phyloP scores from a whole-genome alignment of 2,888 invertebrate genomes.

The Venusia cambrica region DNA sequence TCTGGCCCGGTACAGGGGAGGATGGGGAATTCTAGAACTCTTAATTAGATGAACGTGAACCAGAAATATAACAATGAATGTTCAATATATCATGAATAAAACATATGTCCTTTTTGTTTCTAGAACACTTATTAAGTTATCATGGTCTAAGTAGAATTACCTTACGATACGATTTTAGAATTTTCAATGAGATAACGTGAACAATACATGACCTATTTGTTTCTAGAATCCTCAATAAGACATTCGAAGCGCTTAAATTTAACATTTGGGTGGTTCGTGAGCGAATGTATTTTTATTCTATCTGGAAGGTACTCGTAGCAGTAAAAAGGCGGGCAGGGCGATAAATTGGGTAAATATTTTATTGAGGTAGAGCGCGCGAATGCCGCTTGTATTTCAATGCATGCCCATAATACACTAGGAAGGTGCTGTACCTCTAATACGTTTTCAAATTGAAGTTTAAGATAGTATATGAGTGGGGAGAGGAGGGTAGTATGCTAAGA shows the following conservation, averaged over 20 bases:
- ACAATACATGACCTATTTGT: conserved; percentile 4
- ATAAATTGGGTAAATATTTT: conserved; percentile 44
- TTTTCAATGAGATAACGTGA: neutral
- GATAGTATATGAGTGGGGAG: too few relatives aligned
- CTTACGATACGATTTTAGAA: too few relatives aligned
- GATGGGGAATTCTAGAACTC: too few relatives aligned
- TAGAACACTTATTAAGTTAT: too few relatives aligned
- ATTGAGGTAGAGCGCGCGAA: conserved; percentile 26
- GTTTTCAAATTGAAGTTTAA: conserved; percentile 14
- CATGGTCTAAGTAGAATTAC: too few relatives aligned
- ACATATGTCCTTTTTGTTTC: too few relatives aligned
- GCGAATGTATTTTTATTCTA: conserved; percentile 29
- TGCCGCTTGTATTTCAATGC: conserved; percentile 19
- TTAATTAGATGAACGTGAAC: too few relatives aligned
- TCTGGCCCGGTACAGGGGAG: too few relatives aligned
- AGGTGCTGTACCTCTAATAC: conserved; percentile 11
- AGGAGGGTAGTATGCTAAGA: too few relatives aligned
- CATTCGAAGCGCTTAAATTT: conserved; percentile 19
- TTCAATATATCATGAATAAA: too few relatives aligned
- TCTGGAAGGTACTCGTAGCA: conserved; percentile 31
- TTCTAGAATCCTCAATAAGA: conserved; percentile 10
- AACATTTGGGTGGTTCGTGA: conserved; percentile 21
- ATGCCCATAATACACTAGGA: conserved; percentile 14
- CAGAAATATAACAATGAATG: too few relatives aligned
- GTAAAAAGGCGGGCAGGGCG: conserved; percentile 34